phyloP scores from a whole-genome alignment of 2,888 invertebrate species.

The Argynnis bischoffii region DNA sequence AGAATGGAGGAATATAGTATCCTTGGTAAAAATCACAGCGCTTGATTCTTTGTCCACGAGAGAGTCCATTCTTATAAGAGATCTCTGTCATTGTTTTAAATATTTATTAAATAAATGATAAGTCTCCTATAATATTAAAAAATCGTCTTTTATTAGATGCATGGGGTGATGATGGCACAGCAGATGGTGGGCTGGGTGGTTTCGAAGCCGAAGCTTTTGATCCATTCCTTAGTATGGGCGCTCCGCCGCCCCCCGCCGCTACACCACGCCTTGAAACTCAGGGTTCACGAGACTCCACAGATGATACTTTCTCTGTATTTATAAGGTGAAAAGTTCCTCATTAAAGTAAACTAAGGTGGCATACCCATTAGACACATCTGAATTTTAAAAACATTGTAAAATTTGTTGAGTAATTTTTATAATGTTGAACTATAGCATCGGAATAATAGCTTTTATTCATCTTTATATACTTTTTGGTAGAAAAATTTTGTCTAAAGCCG shows the following conservation, averaged over 20 bases:
- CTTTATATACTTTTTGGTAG: too few species aligned
- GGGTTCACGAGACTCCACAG: constrained; percentile 89
- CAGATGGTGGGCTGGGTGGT: constrained; percentile 76
- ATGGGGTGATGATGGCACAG: constrained; percentile 62
- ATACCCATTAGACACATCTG: too few species aligned
- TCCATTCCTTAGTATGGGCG: constrained; percentile 90
- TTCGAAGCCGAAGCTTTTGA: constrained; percentile 90
- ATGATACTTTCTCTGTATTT: constrained; percentile 90
- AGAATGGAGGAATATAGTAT: too few species aligned
- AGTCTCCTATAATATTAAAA: too few species aligned
- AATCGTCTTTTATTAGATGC: constrained; percentile 51
- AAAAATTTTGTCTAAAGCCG: too few species aligned
- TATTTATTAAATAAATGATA: too few species aligned
- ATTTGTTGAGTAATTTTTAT: neutral
- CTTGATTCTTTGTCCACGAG: too few species aligned
- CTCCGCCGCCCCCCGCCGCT: constrained; percentile 87
- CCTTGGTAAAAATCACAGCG: too few species aligned
- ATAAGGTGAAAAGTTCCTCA: constrained; percentile 82
- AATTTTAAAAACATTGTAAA: too few species aligned
- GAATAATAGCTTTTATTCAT: neutral
- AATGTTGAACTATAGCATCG: neutral
- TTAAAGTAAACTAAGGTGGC: neutral
- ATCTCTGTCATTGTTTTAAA: too few species aligned
- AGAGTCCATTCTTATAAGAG: too few species aligned
- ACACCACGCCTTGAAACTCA: constrained; percentile 84